A percentile compares a stretch with the other conserved stretches of the same genome.
Conservation (phyloP, 2,797 vertebrate genomes). For the Tamandua tetradactyla region DNA sequence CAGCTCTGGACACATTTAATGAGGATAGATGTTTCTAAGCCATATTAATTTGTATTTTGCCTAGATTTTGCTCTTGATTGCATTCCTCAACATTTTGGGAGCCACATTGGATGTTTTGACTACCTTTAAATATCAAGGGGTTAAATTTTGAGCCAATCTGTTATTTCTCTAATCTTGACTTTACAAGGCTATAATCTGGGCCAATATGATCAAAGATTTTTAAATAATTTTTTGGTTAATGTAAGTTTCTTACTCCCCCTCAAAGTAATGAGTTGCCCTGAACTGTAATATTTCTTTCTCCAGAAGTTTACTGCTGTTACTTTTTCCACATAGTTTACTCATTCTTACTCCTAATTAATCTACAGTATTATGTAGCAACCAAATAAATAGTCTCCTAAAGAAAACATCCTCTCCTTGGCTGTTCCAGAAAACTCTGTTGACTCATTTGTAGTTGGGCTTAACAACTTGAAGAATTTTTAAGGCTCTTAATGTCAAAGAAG, state of each 20-base stretch:
- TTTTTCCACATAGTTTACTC: constrained; percentile 71
- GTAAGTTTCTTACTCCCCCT: constrained; percentile 59
- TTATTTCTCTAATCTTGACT: constrained; percentile 52
- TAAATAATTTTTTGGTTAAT: constrained; percentile 56
- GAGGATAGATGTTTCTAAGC: constrained; percentile 31
- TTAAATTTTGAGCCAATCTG: constrained; percentile 29
- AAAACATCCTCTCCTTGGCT: constrained; percentile 47
- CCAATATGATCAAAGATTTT: constrained; percentile 43
- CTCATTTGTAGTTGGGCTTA: constrained; percentile 59
- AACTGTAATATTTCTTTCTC: constrained; percentile 44
- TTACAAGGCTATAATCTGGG: constrained; percentile 38
- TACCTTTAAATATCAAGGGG: constrained; percentile 30
- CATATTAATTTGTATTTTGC: constrained; percentile 38
- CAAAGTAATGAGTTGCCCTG: constrained; percentile 48
- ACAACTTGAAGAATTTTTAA: constrained; percentile 28
- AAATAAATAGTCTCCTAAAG: constrained; percentile 70
- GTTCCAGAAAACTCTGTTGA: constrained; percentile 69
- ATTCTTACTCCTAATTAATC: constrained; percentile 69
- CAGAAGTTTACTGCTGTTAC: constrained; percentile 63
- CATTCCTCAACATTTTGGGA: constrained; percentile 23
- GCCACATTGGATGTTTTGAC: background rate
- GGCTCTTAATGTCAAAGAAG: background rate
- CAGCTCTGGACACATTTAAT: constrained; percentile 1
- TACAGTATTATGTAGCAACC: constrained; percentile 76
- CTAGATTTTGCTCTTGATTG: constrained; percentile 23